Conservation (phyloP, 2,797 vertebrate species). For the Manis javanica region DNA sequence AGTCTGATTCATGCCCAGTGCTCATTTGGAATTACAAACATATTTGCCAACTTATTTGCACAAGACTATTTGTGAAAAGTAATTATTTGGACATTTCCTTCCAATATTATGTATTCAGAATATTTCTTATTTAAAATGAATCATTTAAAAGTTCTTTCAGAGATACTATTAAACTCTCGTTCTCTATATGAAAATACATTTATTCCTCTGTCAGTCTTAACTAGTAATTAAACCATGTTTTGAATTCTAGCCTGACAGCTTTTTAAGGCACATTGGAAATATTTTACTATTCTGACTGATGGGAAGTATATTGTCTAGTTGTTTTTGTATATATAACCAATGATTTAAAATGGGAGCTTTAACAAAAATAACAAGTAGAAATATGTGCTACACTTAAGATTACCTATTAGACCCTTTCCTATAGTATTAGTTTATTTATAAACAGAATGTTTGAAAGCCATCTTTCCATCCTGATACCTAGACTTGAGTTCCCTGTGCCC, state of each 20-base stretch:
- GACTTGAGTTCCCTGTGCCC: not conserved
- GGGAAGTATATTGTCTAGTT: not conserved
- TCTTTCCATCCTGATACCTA: not conserved
- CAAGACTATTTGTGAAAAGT: not conserved
- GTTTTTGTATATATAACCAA: not conserved
- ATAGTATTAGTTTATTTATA: not conserved
- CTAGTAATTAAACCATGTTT: not conserved
- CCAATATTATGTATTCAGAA: not conserved
- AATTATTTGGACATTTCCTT: not conserved
- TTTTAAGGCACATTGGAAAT: not conserved
- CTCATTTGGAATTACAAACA: not conserved
- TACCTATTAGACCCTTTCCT: not conserved
- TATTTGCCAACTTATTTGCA: not conserved
- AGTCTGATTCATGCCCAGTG: not conserved
- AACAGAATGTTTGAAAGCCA: not conserved
- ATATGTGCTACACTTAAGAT: not conserved
- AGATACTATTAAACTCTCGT: not conserved
- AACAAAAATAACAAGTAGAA: not conserved
- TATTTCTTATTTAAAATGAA: not conserved
- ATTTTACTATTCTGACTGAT: not conserved
- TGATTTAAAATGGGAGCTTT: not conserved
- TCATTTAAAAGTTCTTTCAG: not conserved
- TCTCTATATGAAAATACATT: slow-evolving; percentile 5
- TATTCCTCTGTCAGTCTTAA: not conserved
- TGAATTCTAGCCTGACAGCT: not conserved